Evolutionary conservation across 1,140 invertebrate species (phyloP).

Genomic region (Dolichoris vasculosae): DNA sequence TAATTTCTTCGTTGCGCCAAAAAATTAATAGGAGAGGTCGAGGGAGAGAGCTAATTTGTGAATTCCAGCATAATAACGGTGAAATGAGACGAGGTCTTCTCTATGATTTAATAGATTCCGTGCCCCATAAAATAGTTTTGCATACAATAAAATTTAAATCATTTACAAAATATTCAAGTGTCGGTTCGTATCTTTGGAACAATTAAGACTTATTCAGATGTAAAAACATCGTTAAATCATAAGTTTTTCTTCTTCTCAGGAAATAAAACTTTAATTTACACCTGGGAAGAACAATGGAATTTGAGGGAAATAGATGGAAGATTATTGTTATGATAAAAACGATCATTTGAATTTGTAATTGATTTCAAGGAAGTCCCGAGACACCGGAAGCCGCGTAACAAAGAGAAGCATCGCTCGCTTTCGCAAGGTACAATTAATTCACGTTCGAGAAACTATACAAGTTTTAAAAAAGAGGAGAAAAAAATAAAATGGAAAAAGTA

Average conservation of each 20-base stretch:
- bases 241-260: conserved; percentile 34
- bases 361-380: conserved; percentile 51
- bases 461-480: conserved; percentile 11
- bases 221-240: conserved; percentile 48
- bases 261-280: conserved; percentile 53
- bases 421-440: conserved; percentile 49
- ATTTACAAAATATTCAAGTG: conserved; percentile 24
- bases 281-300: conserved; percentile 50
- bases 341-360: conserved; percentile 54
- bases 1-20: conserved; percentile 23
- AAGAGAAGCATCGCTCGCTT: conserved; percentile 38
- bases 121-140: conserved; percentile 28
- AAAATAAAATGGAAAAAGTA: neutral
- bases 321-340: conserved; percentile 52
- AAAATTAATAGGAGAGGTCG: conserved; percentile 1
- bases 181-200: conserved; percentile 25
- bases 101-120: conserved; percentile 23
- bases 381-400: conserved; percentile 48
- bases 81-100: conserved; percentile 14
- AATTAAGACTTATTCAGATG: conserved; percentile 46
- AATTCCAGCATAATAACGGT: conserved; percentile 40
- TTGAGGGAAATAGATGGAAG: conserved; percentile 51
- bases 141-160: conserved; percentile 50
- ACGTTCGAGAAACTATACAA: conserved; percentile 40
- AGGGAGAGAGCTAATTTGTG: conserved; percentile 9